phyloP scores from a whole-genome alignment of 2,888 invertebrate genomes.

The Mythimna lalbum region DNA sequence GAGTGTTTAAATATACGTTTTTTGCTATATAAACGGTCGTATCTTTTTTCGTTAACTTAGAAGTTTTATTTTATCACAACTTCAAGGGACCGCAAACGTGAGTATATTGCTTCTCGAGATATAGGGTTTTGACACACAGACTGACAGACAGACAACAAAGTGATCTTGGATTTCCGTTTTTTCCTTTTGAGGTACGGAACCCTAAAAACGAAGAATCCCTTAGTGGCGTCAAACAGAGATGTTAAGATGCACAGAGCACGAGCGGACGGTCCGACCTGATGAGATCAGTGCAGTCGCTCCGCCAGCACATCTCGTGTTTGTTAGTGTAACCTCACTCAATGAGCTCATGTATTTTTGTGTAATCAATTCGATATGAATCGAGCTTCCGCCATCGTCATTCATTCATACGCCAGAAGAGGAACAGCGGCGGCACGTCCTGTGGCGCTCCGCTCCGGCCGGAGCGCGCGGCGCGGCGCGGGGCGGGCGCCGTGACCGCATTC shows the following conservation, averaged over 20 bases:
- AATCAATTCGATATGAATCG: conserved; percentile 58
- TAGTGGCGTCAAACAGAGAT: background rate
- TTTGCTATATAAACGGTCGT: no score
- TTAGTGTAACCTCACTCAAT: conserved; percentile 8
- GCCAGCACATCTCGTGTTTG: background rate
- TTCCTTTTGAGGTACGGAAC: no score
- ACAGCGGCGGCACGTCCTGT: conserved; percentile 24
- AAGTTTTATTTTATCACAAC: no score
- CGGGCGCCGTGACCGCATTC: conserved; percentile 22
- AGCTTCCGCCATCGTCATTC: conserved; percentile 50
- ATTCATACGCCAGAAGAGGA: conserved; percentile 46
- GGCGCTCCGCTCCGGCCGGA: conserved; percentile 5
- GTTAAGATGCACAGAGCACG: background rate
- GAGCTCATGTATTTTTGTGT: conserved; percentile 41
- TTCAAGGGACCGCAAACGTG: no score
- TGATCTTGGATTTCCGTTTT: no score
- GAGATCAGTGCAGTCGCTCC: background rate
- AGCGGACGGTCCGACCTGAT: background rate
- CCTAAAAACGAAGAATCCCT: no score
- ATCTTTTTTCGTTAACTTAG: no score
- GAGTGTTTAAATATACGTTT: no score
- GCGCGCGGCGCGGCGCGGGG: conserved; percentile 29
- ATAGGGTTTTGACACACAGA: no score
- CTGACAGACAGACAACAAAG: no score
- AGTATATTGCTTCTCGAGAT: no score